Percentiles rank a stretch among this genome's conserved stretches.
These are phyloP conservation scores for Prolemur simus DNA, from an alignment of 2,113 vertebrate genomes.

Conservation along the genomic window DNA sequence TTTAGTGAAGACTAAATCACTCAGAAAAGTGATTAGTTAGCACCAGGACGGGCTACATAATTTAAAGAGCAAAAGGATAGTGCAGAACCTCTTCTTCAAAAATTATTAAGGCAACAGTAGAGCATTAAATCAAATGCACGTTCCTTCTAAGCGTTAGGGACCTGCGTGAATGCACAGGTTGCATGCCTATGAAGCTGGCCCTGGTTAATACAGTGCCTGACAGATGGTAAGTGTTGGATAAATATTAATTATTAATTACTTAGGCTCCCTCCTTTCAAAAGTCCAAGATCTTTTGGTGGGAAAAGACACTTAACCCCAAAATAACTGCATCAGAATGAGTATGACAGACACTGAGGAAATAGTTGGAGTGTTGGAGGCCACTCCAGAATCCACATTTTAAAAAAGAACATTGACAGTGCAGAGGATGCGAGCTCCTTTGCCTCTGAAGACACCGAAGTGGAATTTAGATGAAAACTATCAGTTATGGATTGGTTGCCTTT, in stretches of 20 bases:
- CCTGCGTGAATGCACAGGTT: not conserved
- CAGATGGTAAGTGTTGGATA: not conserved
- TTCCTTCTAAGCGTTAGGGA: not conserved
- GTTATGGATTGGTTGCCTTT: conserved; percentile 14
- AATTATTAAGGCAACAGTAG: not conserved
- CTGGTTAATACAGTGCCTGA: not conserved
- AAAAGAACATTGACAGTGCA: not conserved
- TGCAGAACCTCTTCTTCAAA: not conserved
- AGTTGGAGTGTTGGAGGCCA: not conserved
- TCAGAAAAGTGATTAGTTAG: not conserved
- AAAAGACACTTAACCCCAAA: conserved; percentile 28
- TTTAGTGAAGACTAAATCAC: not conserved
- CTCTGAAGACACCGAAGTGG: not conserved
- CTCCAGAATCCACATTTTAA: not conserved
- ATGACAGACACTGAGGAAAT: not conserved
- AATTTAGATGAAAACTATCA: not conserved
- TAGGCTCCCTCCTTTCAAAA: not conserved
- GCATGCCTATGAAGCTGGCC: not conserved
- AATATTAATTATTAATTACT: conserved; percentile 19
- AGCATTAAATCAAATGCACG: not conserved
- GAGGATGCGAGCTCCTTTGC: not conserved
- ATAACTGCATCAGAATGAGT: conserved; percentile 5
- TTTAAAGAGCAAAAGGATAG: conserved; percentile 21
- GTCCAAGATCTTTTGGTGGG: not conserved
- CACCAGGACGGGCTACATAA: not conserved